Conservation (phyloP, 2,888 invertebrate species). For the Apamea crenata region DNA sequence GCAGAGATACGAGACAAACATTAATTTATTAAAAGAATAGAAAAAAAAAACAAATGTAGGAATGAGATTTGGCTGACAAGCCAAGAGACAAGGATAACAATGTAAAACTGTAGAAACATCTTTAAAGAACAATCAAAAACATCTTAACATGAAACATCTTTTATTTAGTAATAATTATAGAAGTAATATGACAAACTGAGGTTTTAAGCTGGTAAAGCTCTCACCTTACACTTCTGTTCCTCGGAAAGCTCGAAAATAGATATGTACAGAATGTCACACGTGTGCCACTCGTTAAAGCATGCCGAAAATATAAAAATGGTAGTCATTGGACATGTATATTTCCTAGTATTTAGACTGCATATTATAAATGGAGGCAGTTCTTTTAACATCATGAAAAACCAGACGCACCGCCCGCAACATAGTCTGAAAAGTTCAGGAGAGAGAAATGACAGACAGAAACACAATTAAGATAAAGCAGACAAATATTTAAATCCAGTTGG, state of each 20-base stretch:
- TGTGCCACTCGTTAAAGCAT: not conserved
- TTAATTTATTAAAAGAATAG: not conserved
- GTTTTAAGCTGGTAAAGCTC: not conserved
- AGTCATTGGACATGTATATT: not conserved
- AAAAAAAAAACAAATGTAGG: too few relatives aligned
- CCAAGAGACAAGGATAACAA: not conserved
- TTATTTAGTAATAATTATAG: too few relatives aligned
- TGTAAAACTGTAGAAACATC: not conserved
- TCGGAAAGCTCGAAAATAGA: not conserved
- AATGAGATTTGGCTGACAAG: not conserved
- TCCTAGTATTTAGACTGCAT: not conserved
- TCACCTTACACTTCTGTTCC: not conserved
- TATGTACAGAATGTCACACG: not conserved
- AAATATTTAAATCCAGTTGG: constrained; percentile 22
- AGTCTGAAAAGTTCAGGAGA: not conserved
- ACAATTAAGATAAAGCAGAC: constrained; percentile 30
- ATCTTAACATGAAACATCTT: too few relatives aligned
- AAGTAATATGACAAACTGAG: too few relatives aligned
- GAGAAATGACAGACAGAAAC: not conserved
- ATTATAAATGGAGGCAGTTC: not conserved
- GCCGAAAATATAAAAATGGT: not conserved
- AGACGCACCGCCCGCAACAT: not conserved
- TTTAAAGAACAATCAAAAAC: too few relatives aligned
- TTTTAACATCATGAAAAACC: not conserved
- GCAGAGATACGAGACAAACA: not conserved